Evolutionary conservation across 2,797 vertebrate genomes (phyloP).

Genomic region (Protonibea diacanthus): DNA sequence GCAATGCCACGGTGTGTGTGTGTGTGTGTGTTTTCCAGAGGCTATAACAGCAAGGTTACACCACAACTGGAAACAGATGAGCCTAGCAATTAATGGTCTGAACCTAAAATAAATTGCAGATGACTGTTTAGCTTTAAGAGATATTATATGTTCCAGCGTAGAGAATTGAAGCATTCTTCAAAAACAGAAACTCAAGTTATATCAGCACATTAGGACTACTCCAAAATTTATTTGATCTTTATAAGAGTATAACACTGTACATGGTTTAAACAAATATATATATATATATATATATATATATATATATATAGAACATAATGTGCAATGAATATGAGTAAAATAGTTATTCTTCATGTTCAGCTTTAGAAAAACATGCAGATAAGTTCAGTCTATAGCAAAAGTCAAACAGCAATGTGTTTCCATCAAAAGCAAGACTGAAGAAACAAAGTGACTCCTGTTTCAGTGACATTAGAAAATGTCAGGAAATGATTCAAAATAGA

Average conservation of each 20-base stretch:
- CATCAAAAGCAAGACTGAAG: slow-evolving; percentile 35
- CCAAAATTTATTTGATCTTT: slow-evolving; percentile 44
- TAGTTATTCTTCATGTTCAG: slow-evolving; percentile 56
- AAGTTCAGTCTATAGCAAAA: slow-evolving; percentile 42
- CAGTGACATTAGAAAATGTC: not conserved
- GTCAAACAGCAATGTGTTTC: not conserved
- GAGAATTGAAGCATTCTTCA: not conserved
- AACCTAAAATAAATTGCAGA: slow-evolving; percentile 39
- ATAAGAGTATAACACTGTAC: slow-evolving; percentile 69
- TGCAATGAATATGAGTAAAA: slow-evolving; percentile 50
- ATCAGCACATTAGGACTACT: slow-evolving; percentile 8
- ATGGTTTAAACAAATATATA: slow-evolving; percentile 60
- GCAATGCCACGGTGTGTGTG: slow-evolving; percentile 12
- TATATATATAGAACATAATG: slow-evolving; percentile 49
- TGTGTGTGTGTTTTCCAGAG: slow-evolving; percentile 59
- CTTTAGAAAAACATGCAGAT: slow-evolving; percentile 44
- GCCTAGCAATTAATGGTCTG: slow-evolving; percentile 45
- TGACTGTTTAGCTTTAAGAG: slow-evolving; percentile 21
- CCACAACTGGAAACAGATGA: slow-evolving; percentile 70
- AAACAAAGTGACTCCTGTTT: slow-evolving; percentile 44
- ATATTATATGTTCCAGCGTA: not conserved
- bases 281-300: slow-evolving; percentile 53
- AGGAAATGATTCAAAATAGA: slow-evolving; percentile 4
- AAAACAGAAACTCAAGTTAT: slow-evolving; percentile 19
- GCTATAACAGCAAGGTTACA: slow-evolving; percentile 61